Percentiles rank a stretch among this genome's conserved stretches.
Conservation (phyloP, 2,888 invertebrate genomes). For the Mactromeris polynyma region DNA sequence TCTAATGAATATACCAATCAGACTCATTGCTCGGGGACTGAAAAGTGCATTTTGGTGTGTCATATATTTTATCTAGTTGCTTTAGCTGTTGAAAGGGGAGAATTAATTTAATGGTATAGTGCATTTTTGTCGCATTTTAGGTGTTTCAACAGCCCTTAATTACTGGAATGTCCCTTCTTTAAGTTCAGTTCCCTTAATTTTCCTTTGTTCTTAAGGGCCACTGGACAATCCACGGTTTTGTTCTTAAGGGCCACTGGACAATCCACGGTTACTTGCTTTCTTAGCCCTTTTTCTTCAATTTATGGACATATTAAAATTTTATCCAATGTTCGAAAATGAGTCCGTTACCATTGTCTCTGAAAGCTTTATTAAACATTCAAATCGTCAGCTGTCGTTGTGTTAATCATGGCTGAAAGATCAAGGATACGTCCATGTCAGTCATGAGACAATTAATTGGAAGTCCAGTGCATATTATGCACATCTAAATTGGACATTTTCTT, state of each 20-base stretch:
- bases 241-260: background rate
- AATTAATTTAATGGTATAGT: background rate
- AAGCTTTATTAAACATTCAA: conserved; percentile 15
- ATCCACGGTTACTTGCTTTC: background rate
- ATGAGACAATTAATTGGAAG: conserved; percentile 3
- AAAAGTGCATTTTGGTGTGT: no score
- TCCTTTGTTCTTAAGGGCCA: background rate
- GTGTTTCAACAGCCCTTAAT: background rate
- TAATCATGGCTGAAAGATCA: conserved; percentile 14
- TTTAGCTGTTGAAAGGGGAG: background rate
- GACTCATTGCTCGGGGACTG: background rate
- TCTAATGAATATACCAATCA: background rate
- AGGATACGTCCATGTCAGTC: background rate
- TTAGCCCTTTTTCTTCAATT: background rate
- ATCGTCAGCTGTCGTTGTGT: background rate
- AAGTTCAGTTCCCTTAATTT: background rate
- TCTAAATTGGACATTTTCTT: conserved; percentile 37
- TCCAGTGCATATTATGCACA: conserved; percentile 31
- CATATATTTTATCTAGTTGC: no score
- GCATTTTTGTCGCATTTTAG: background rate
- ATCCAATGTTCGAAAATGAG: background rate
- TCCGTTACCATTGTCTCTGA: background rate
- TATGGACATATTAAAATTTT: background rate
- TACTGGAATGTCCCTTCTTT: background rate
- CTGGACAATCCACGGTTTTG: background rate